phyloP scores from a whole-genome alignment of 2,888 invertebrate genomes.

The Andrena chrysosceles region DNA sequence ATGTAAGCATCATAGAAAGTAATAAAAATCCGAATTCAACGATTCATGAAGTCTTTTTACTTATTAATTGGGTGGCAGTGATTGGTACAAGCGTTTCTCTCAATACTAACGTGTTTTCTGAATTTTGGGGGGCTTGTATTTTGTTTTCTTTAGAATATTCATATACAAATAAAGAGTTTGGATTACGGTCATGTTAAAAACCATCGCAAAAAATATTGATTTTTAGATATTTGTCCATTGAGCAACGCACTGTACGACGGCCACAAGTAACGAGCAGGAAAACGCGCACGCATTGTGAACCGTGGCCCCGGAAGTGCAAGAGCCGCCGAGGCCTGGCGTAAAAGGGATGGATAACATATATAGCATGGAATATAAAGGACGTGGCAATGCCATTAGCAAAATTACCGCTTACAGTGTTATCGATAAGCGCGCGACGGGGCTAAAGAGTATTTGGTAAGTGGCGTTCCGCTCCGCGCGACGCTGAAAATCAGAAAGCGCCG shows the following conservation, averaged over 20 bases:
- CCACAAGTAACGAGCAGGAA: not conserved
- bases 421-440: constrained; percentile 70
- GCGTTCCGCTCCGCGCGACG: constrained; percentile 19
- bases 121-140: too few relatives aligned
- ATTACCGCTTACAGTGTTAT: constrained; percentile 81
- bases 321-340: constrained; percentile 18
- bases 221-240: too few relatives aligned
- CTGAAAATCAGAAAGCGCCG: constrained; percentile 42
- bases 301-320: constrained; percentile 34
- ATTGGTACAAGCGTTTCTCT: too few relatives aligned
- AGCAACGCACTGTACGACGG: not conserved
- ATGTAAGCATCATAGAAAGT: too few relatives aligned
- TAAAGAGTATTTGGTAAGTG: constrained; percentile 41
- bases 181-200: too few relatives aligned
- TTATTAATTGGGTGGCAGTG: too few relatives aligned
- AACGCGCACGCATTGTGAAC: constrained; percentile 2
- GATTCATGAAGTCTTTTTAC: too few relatives aligned
- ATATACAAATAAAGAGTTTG: too few relatives aligned
- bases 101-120: too few relatives aligned
- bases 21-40: too few relatives aligned
- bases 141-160: too few relatives aligned
- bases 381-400: constrained; percentile 82
- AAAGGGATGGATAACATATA: constrained; percentile 57
- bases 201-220: too few relatives aligned
- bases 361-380: constrained; percentile 74